Evolutionary conservation across 2,888 invertebrate genomes (phyloP), one percentile per base, ranked within the genome.

Genomic region (Drosophila kokeensis): DNA sequence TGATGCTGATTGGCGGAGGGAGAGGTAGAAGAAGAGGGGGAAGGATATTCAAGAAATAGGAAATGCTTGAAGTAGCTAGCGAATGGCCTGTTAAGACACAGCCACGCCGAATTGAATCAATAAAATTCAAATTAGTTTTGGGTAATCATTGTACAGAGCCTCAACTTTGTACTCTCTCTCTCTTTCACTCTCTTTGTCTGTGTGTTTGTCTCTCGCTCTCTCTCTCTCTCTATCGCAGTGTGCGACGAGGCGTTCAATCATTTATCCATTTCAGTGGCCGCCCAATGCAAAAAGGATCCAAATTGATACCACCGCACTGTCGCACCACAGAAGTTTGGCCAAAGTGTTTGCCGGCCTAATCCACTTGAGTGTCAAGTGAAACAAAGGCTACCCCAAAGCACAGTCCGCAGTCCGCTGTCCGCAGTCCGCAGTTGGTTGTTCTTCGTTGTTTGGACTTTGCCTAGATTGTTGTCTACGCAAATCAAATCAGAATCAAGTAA

Each of bases 401-500:
- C 27, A 49, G 13, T 24, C 74, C 52, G 54, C 38, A 55, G 13
- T 65, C 32, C 30, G 10, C 10, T 4, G 27, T 27, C 27, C 27
- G 0, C 27, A 32, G 32, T 32, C 32, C 32, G 32, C 32, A 32
- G 32, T 32, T 58, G 49, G 18, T 40, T 61, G 57, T 65, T 30
- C 32, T 36, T 24, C 24, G 45, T 45, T 45, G 24, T 15, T 58
- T 58, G 45, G 49, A 54, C 36, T 59, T 52, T 54, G 70, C 79
- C 67, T 62, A 80, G 83, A 76, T 90, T 80, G 77, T 89, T 90
- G 87, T 87, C 91, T 82, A 81, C 74, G 76, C 91, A 90, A 91
- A 91, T 91, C 90, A 91, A 90, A 90, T 91, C 87, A 91, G 91
- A 89, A 87, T 90, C 90, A 91, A 91, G 90, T 89, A 85, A 90